Percentiles rank a stretch among this genome's conserved stretches.
Conservation (phyloP, 2,797 vertebrate species). For the Pseudochirops corinnae region DNA sequence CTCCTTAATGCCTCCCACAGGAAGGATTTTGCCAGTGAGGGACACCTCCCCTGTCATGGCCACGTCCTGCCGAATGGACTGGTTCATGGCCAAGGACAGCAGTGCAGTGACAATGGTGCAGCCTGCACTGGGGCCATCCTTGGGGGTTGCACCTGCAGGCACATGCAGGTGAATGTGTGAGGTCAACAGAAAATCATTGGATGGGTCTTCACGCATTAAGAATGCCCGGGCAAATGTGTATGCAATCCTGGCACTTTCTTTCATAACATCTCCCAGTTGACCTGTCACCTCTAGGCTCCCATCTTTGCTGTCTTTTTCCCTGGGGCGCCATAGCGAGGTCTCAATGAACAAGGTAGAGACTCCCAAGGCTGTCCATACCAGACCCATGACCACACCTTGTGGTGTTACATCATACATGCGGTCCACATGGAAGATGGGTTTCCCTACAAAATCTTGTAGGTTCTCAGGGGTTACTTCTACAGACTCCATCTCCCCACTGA, state of each 20-base stretch:
- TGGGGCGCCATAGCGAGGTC: conserved; percentile 89
- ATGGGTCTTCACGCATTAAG: conserved; percentile 90
- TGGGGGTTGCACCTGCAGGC: conserved; percentile 97
- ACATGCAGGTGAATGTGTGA: conserved; percentile 96
- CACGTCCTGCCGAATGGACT: conserved; percentile 90
- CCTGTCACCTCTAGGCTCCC: conserved; percentile 95
- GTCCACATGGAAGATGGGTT: conserved; percentile 96
- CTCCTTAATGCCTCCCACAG: conserved; percentile 98
- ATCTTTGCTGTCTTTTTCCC: conserved; percentile 85
- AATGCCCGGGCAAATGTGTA: conserved; percentile 95
- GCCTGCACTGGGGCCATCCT: conserved; percentile 96
- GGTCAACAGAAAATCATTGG: conserved; percentile 89
- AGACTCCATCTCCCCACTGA: conserved; percentile 87
- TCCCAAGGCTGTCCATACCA: conserved; percentile 96
- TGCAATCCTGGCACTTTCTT: conserved; percentile 97
- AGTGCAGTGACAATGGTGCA: conserved; percentile 97
- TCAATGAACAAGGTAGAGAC: conserved; percentile 96
- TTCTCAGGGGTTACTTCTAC: conserved; percentile 91
- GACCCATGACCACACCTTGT: conserved; percentile 96
- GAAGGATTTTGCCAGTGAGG: conserved; percentile 96
- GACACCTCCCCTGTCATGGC: conserved; percentile 99
- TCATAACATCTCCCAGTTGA: conserved; percentile 98
- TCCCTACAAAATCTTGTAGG: conserved; percentile 96
- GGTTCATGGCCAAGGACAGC: conserved; percentile 91
- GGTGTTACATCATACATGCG: conserved; percentile 97